Evolutionary conservation across 1,140 invertebrate genomes (phyloP).

Genomic region (Drosophila kurseongensis): DNA sequence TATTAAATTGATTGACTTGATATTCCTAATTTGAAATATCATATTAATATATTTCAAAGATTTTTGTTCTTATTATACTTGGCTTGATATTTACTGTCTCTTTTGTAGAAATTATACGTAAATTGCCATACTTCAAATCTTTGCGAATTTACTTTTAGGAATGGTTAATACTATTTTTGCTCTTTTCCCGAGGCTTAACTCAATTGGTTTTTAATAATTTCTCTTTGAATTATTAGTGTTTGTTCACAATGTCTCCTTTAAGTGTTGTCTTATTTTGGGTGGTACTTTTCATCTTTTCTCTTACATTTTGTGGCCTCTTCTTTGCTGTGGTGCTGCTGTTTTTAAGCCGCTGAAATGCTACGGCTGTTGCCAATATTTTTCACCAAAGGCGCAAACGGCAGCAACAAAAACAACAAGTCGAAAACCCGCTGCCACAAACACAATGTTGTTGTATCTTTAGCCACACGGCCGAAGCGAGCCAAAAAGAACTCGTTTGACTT

Average conservation of each 20-base stretch:
- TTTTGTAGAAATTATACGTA: not conserved
- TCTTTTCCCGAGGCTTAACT: not conserved
- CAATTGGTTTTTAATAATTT: not conserved
- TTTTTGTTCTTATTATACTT: no score
- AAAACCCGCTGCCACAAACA: conserved; percentile 65
- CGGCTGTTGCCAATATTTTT: conserved; percentile 78
- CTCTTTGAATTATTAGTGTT: conserved; percentile 11
- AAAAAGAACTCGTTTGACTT: conserved; percentile 83
- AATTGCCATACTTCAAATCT: not conserved
- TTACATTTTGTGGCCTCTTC: conserved; percentile 46
- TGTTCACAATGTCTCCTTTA: conserved; percentile 24
- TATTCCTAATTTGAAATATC: no score
- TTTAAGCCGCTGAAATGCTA: conserved; percentile 24
- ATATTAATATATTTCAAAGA: no score
- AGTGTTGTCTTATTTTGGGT: conserved; percentile 24
- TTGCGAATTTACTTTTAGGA: not conserved
- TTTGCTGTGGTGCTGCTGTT: conserved; percentile 18
- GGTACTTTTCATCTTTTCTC: conserved; percentile 39
- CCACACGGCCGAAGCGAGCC: conserved; percentile 81
- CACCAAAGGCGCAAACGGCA: conserved; percentile 71
- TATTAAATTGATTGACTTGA: no score
- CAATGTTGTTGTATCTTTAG: conserved; percentile 55
- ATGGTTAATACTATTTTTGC: not conserved
- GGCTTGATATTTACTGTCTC: no score
- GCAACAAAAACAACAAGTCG: conserved; percentile 57